phyloP scores from a whole-genome alignment of 1,140 invertebrate genomes.

The Alviniconcha marisindica region DNA sequence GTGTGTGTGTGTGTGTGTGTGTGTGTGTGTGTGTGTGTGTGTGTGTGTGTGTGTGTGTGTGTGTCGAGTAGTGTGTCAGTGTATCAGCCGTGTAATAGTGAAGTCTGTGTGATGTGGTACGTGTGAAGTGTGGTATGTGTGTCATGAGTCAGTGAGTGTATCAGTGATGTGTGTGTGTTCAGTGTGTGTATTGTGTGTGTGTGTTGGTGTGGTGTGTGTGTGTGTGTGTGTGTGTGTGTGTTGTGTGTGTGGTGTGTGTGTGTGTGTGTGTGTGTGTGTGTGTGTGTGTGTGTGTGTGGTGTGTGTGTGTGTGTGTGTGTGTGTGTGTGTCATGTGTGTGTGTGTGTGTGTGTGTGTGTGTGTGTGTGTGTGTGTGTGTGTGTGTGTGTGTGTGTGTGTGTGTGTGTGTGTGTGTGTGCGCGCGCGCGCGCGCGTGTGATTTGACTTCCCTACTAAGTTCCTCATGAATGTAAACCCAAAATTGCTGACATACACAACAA shows the following conservation, averaged over 20 bases:
- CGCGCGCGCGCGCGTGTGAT: neutral
- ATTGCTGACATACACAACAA: too few species aligned
- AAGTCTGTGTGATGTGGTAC: too few species aligned
- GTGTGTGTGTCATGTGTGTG: neutral
- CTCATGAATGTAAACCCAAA: too few species aligned
- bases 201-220: slow-evolving; percentile 33
- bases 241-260: neutral
- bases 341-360: neutral
- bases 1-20: neutral
- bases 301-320: neutral
- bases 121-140: too few species aligned
- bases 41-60: neutral
- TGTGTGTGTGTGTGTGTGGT: neutral
- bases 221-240: neutral
- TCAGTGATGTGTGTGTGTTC: too few species aligned
- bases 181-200: neutral
- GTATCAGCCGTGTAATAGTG: too few species aligned
- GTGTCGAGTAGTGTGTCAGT: too few species aligned
- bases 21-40: slow-evolving; percentile 19
- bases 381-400: slow-evolving; percentile 28
- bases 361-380: neutral
- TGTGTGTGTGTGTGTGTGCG: slow-evolving; percentile 16
- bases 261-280: slow-evolving; percentile 6
- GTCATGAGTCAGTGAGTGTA: too few species aligned
- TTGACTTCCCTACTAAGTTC: too few species aligned